A percentile compares a stretch with the other conserved stretches of the same genome.
phyloP scores from a whole-genome alignment of 2,888 invertebrate species.

The Cataglyphis cursor region DNA sequence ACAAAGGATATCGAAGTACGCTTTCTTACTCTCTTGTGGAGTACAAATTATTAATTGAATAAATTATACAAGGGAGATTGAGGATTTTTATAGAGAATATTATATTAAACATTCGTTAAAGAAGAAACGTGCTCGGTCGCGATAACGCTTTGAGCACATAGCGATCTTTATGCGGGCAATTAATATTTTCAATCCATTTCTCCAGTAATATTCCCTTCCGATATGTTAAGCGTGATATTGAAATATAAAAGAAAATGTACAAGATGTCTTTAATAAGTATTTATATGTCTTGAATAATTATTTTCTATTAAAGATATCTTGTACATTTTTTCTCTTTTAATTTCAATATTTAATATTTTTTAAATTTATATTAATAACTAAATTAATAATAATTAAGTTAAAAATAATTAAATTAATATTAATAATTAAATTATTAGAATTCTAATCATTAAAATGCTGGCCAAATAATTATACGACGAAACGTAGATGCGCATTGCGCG shows the following conservation, averaged over 20 bases:
- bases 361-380: too few species aligned
- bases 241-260: neutral
- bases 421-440: neutral
- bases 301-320: too few species aligned
- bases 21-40: neutral
- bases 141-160: neutral
- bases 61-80: neutral
- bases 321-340: too few species aligned
- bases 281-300: too few species aligned
- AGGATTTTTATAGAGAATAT: neutral
- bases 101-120: neutral
- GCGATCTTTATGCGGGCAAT: neutral
- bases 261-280: neutral
- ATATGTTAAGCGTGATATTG: neutral
- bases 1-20: neutral
- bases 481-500: neutral
- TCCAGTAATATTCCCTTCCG: neutral
- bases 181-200: neutral
- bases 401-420: too few species aligned
- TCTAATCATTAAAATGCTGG: neutral
- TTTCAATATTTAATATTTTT: too few species aligned
- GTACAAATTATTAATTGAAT: slow-evolving; percentile 1
- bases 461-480: neutral
- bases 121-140: neutral
- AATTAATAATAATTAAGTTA: too few species aligned